These are phyloP conservation scores for Parascotia fuliginaria DNA, from an alignment of 2,888 invertebrate species.

Conservation along the genomic window DNA sequence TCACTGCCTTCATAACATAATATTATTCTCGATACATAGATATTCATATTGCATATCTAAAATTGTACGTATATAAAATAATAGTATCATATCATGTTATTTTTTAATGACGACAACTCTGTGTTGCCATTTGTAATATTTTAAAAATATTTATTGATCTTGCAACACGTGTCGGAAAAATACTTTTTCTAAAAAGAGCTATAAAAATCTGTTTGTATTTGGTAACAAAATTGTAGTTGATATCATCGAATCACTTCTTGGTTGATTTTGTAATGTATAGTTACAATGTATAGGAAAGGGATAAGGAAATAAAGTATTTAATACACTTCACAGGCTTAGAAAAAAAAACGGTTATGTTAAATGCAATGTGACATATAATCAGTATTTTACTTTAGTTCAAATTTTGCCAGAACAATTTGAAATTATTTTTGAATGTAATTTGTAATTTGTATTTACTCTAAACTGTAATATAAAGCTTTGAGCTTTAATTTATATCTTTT, in stretches of 20 bases:
- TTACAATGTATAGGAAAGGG: slow-evolving; percentile 12
- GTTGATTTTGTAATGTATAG: slow-evolving; percentile 9
- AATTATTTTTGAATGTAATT: too few relatives aligned
- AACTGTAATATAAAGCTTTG: too few relatives aligned
- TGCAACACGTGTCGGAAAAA: neutral
- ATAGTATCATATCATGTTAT: neutral
- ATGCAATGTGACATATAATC: too few relatives aligned
- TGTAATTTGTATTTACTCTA: too few relatives aligned
- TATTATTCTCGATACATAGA: too few relatives aligned
- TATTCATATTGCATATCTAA: too few relatives aligned
- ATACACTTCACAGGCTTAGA: slow-evolving; percentile 32
- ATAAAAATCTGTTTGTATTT: too few relatives aligned
- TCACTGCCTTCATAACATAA: too few relatives aligned
- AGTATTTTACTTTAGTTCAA: too few relatives aligned
- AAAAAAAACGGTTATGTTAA: too few relatives aligned
- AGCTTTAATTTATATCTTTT: too few relatives aligned
- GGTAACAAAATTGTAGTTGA: neutral
- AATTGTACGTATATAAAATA: slow-evolving; percentile 7
- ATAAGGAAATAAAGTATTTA: slow-evolving; percentile 9
- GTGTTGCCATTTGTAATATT: neutral
- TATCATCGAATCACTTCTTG: slow-evolving; percentile 24
- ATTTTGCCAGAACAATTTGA: too few relatives aligned
- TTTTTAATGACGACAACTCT: neutral
- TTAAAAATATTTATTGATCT: neutral
- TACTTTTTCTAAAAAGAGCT: neutral